phyloP scores from a whole-genome alignment of 2,113 vertebrate species.

The Arothron firmamentum region DNA sequence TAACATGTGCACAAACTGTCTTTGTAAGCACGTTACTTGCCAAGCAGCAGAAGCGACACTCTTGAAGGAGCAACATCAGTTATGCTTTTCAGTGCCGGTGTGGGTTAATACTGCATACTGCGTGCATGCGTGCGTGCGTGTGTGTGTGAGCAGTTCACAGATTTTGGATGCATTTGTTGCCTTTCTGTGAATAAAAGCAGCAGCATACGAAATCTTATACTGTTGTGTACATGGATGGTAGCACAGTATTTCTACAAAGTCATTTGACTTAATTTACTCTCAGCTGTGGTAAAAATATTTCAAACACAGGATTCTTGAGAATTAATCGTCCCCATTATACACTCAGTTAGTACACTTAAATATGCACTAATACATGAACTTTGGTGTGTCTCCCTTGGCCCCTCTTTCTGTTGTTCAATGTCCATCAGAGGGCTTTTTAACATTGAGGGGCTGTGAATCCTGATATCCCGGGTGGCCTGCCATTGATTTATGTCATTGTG shows the following conservation, averaged over 20 bases:
- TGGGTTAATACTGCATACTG: conserved; percentile 29
- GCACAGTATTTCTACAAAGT: conserved; percentile 6
- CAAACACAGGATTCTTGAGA: conserved; percentile 16
- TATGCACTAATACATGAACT: conserved; percentile 6
- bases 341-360: too few species aligned
- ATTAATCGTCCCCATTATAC: conserved; percentile 14
- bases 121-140: conserved; percentile 22
- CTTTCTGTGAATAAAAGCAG: conserved; percentile 28
- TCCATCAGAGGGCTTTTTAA: conserved; percentile 53
- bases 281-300: conserved; percentile 32
- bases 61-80: conserved; percentile 67
- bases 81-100: conserved; percentile 60
- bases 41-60: conserved; percentile 57
- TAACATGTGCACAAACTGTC: conserved; percentile 64
- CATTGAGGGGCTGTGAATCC: conserved; percentile 53
- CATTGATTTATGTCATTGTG: conserved; percentile 74
- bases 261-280: conserved; percentile 49
- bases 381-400: conserved; percentile 20
- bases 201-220: conserved; percentile 5
- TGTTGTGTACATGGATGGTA: not conserved
- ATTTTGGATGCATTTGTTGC: conserved; percentile 20
- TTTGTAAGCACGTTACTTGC: conserved; percentile 51
- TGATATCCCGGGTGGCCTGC: conserved; percentile 43
- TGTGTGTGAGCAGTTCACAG: conserved; percentile 19
- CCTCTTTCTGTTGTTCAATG: conserved; percentile 30